Evolutionary conservation across 2,797 vertebrate genomes (phyloP), one percentile per base, ranked within the genome.

Genomic region (Telmatherina bonti): DNA sequence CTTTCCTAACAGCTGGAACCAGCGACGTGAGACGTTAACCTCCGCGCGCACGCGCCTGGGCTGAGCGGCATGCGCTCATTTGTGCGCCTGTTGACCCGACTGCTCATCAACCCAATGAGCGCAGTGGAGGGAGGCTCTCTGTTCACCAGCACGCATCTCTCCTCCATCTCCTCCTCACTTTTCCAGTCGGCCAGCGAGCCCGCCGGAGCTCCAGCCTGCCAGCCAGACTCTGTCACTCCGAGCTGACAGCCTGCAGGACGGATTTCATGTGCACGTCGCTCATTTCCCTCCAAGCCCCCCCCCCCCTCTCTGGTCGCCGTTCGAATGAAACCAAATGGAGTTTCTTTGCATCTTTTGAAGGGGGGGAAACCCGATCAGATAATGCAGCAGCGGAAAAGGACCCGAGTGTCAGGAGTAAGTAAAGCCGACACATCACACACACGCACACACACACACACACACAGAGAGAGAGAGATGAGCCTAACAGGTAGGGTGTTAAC

Each of bases 51-150:
- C 70, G 77, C 64, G 70, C 65, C 78, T 60, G 87, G 83, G 94
- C 84, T 84, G 74, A 89, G 90, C 86, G 52, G 88, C 94, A 82
- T 76, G 87, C 95, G 86, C 87, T 94, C 91, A 96, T 96, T 95
- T 95, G 94, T 87, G 93, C 94, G 94, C 94, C 94, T 91, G 92
- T 92, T 94, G 96, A 96, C 96, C 96, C 95, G 95, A 94, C 96
- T 95, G 94, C 95, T 92, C 93, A 94, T 95, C 96, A 95, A 93
- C 94, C 96, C 97, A 96, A 97, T 97, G 95, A 96, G 95, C 95
- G 94, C 92, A 91, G 93, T 88, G 93, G 66, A 94, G 96, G 96
- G 95, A 95, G 96, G 96, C 95, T 96, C 96, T 96, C 96, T 95
- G 87, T 88, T 87, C 82, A 52, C 78, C 86, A n/a, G 85, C 87